These are phyloP conservation scores for Agrochola lychnidis DNA, from an alignment of 2,888 invertebrate genomes.

Conservation along the genomic window DNA sequence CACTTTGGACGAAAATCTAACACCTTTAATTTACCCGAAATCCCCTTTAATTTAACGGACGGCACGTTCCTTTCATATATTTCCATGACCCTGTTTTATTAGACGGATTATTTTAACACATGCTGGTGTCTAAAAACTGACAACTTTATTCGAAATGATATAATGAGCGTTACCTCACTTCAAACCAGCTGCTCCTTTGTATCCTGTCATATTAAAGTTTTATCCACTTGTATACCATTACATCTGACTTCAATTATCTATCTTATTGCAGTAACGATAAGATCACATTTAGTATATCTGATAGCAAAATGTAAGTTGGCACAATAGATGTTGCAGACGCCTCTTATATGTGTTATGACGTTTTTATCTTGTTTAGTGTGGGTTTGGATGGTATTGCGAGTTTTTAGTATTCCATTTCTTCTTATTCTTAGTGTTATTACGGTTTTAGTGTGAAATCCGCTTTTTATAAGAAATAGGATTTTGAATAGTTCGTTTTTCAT, in stretches of 20 bases:
- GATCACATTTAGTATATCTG: conserved; percentile 43
- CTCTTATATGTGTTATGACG: conserved; percentile 55
- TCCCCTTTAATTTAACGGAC: conserved; percentile 82
- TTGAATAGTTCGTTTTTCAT: background rate
- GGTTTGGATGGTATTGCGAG: conserved; percentile 36
- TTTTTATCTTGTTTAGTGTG: conserved; percentile 63
- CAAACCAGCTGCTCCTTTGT: conserved; percentile 63
- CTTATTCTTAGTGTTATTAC: conserved; percentile 39
- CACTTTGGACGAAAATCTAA: conserved; percentile 74
- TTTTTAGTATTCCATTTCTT: conserved; percentile 51
- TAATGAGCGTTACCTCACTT: conserved; percentile 69
- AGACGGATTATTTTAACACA: conserved; percentile 80
- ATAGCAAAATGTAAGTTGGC: conserved; percentile 51
- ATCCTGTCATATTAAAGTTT: conserved; percentile 68
- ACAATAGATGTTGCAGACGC: conserved; percentile 50
- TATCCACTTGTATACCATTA: conserved; percentile 41
- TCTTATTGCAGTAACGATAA: conserved; percentile 34
- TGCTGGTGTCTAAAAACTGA: conserved; percentile 70
- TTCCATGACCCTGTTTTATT: conserved; percentile 76
- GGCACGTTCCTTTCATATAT: conserved; percentile 79
- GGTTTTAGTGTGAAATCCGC: conserved; percentile 39
- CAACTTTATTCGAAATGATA: conserved; percentile 72
- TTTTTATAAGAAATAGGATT: conserved; percentile 18
- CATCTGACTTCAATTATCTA: conserved; percentile 25
- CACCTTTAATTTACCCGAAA: conserved; percentile 84